A percentile compares a stretch with the other conserved stretches of the same genome.
Conservation (phyloP, 2,888 invertebrate genomes). For the Brenthis ino region DNA sequence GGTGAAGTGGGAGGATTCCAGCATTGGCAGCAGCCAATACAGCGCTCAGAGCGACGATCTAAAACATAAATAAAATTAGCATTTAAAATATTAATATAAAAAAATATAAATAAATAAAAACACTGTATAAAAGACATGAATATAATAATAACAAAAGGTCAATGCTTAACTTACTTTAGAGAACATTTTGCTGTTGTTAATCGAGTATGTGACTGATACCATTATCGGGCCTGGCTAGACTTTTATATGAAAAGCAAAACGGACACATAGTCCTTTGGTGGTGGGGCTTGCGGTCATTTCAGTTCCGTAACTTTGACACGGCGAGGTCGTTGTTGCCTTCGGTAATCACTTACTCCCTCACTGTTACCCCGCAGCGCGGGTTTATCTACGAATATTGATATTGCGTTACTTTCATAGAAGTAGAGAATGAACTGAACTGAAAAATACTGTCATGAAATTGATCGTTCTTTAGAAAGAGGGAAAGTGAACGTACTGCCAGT, state of each 20-base stretch:
- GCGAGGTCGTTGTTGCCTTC: conserved; percentile 72
- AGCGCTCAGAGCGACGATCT: conserved; percentile 75
- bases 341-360: conserved; percentile 55
- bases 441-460: too few relatives aligned
- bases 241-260: conserved; percentile 82
- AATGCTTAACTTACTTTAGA: conserved; percentile 70
- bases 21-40: conserved; percentile 80
- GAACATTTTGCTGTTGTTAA: conserved; percentile 80
- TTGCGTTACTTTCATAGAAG: conserved; percentile 41
- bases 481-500: too few relatives aligned
- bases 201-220: conserved; percentile 79
- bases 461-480: too few relatives aligned
- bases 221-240: conserved; percentile 72
- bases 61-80: conserved; percentile 35
- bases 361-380: conserved; percentile 45
- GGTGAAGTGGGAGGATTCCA: conserved; percentile 76
- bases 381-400: conserved; percentile 40
- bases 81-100: conserved; percentile 2
- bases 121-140: not conserved
- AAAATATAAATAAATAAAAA: conserved; percentile 1
- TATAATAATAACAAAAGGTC: conserved; percentile 15
- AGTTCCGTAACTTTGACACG: conserved; percentile 82
- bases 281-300: conserved; percentile 74
- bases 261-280: conserved; percentile 68
- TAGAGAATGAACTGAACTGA: too few relatives aligned